These are phyloP conservation scores for Nemoura dubitans DNA, from an alignment of 2,888 invertebrate species.

Conservation along the genomic window DNA sequence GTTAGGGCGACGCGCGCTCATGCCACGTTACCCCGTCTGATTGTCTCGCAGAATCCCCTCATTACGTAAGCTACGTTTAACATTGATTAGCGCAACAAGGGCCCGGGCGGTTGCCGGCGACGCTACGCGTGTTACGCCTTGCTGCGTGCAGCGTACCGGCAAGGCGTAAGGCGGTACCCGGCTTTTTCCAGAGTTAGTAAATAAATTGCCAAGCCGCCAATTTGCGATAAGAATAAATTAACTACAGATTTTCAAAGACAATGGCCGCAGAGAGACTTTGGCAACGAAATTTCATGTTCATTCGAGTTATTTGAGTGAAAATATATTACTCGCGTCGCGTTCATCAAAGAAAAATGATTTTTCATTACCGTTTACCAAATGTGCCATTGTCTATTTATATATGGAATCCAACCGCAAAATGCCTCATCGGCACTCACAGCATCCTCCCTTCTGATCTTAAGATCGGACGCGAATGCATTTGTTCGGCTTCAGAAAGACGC, in stretches of 20 bases:
- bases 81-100: conserved; percentile 1
- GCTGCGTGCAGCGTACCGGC: background rate
- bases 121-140: background rate
- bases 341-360: background rate
- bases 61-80: background rate
- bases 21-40: background rate
- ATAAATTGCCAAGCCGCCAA: conserved; percentile 5
- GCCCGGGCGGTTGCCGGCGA: background rate
- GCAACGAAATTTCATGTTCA: background rate
- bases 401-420: background rate
- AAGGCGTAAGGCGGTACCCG: background rate
- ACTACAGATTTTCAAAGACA: conserved; percentile 12
- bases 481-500: background rate
- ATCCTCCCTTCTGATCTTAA: background rate
- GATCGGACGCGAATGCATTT: background rate
- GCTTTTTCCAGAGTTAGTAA: background rate
- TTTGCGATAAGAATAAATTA: conserved; percentile 12
- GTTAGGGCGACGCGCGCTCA: background rate
- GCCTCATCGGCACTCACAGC: background rate
- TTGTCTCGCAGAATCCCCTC: background rate
- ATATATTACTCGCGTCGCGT: background rate
- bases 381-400: background rate
- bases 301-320: background rate
- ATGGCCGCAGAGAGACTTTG: background rate
- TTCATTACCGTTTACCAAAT: background rate